phyloP scores from a whole-genome alignment of 1,140 invertebrate species.

The Calephelis nemesis region DNA sequence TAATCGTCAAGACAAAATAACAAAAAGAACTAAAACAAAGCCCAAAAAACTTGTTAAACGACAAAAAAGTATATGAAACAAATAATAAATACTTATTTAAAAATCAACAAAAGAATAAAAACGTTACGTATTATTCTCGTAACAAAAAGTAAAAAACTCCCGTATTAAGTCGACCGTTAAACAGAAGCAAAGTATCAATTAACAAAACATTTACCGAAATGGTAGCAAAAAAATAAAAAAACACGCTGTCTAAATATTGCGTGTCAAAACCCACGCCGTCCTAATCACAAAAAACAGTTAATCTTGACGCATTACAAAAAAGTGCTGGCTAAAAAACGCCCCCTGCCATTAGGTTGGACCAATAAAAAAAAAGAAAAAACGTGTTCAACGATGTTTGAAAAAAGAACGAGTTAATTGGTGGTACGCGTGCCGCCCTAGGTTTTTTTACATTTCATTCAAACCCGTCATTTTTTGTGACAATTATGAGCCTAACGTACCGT shows the following conservation, averaged over 20 bases:
- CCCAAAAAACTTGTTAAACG: too few relatives aligned
- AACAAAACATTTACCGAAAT: conserved; percentile 41
- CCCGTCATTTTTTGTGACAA: conserved; percentile 66
- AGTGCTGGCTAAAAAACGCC: conserved; percentile 56
- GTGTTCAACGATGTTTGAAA: conserved; percentile 50
- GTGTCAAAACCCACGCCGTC: conserved; percentile 57
- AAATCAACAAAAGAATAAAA: conserved; percentile 6
- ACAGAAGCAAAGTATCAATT: conserved; percentile 59
- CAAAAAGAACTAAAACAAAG: too few relatives aligned
- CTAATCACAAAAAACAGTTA: conserved; percentile 55
- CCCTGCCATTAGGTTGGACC: conserved; percentile 49
- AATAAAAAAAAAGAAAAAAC: conserved; percentile 66
- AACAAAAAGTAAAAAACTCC: conserved; percentile 27
- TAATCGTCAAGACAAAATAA: too few relatives aligned
- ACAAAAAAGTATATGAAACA: background rate
- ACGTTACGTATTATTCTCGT: conserved; percentile 14
- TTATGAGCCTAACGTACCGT: conserved; percentile 45
- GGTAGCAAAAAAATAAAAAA: conserved; percentile 48
- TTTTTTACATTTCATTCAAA: conserved; percentile 51
- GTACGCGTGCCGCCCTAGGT: conserved; percentile 63
- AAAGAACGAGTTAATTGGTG: conserved; percentile 72
- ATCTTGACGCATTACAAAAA: conserved; percentile 57
- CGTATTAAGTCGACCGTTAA: conserved; percentile 56
- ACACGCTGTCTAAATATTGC: conserved; percentile 56
- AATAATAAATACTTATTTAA: background rate